Base-by-base conservation (phyloP, 2,888 invertebrate species). In the Acrocyrtus sp. region DNA sequence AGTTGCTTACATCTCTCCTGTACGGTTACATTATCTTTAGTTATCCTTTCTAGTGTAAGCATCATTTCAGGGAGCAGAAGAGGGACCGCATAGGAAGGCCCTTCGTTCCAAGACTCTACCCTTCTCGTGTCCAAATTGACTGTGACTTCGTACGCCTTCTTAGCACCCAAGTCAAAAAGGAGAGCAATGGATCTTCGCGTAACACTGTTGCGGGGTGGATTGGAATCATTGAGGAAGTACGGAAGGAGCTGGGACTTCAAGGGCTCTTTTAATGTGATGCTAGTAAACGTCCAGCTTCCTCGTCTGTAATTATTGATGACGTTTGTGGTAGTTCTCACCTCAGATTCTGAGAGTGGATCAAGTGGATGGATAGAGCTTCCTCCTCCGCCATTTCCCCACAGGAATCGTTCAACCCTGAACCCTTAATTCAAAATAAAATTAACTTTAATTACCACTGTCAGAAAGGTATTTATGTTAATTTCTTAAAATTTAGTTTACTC, bases 41-140 rank as follows among this genome's bases (percentile, higher is more conserved):
- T 39, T 5, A 74, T 58, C 21, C 19, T 58, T 21, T 74, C 70
- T 6, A 70, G 10, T 12, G 65, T 65, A 5, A 56, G 48, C 17
- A 63, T 70, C 1, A 69, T 21, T 0, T 61, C 19, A 1, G 74
- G 70, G 2, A 4, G 17, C 0, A 66, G 50, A 1, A 45, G 61
- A 10, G 29, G 29, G 1, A 53, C 70, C 0, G 29, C 62, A n/a
- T n/a, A n/a, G 2, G 3, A 3, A 27, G 58, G 62, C n/a, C n/a
- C n/a, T n/a, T n/a, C n/a, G n/a, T n/a, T n/a, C 62, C 50, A 65
- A 27, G 39, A 56, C 53, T 72, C 65, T 8, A 72, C 62, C 17
- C 39, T n/a, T 6, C 56, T 22, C 19, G 56, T 56, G 17, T 72
- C 67, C 47, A 75, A 43, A 45, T 74, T 74, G 3, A 70, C 66